Base-by-base conservation (phyloP, 2,113 vertebrate genomes). In the Philantomba maxwellii region DNA sequence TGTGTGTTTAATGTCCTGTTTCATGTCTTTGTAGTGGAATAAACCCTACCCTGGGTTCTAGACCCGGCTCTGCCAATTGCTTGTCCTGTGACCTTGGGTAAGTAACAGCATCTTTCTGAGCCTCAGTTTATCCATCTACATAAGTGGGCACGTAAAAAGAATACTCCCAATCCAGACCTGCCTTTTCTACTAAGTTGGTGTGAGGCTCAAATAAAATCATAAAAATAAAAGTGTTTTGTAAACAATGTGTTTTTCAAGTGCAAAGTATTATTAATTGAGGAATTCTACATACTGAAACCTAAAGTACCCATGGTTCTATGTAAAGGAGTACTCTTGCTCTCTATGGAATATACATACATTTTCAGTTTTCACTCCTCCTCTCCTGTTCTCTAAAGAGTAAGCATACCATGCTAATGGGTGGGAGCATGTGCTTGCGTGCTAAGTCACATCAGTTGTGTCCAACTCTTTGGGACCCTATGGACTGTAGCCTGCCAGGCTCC, bases 1-100 rank as follows among this genome's bases (percentile, higher is more conserved):
- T 96, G 81, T 97, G 95, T 97, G 86, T 96, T 97, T 97, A 97
- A 97, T 97, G 87, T 93, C 96, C 92, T 97, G 70, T 97, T 97
- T 97, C 95, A 96, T 98, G 97, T 98, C 94, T 98, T 98, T 96
- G 73, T 98, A 98, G 97, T 98, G 95, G 49, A 97, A 95, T 97
- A 95, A 95, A 94, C 73, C 88, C 62, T 97, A 96, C 26, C 49
- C 39, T 93, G 97, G 85, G 94, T 97, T 97, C 88, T 98, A 98
- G 96, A 96, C 88, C 96, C 86, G 95, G 78, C 81, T 97, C 93
- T 97, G 87, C 88, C 66, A 95, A 91, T 97, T 98, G 88, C 86
- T 97, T 97, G 81, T 95, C 95, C 6, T 96, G 94, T 97, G 92
- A 96, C 45, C 85, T 83, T 97, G 73, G 97, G 98, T 97, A 98